Conservation (phyloP, 2,888 invertebrate genomes). For the Sceliomorpha sp. region DNA sequence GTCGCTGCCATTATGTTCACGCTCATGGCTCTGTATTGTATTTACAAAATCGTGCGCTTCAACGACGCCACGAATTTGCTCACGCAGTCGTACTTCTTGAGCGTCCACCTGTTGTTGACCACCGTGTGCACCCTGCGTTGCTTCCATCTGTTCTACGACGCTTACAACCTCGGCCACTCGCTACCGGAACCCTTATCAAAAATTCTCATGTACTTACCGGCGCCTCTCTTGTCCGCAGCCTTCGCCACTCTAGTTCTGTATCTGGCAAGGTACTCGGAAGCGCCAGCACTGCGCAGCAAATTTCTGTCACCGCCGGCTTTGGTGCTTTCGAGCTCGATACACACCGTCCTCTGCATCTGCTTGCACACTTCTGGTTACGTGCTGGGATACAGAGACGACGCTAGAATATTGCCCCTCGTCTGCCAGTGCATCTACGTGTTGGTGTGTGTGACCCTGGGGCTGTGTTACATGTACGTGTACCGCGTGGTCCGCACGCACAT, state of each 20-base stretch:
- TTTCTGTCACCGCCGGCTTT: constrained; percentile 90
- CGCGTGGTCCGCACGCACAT: constrained; percentile 90
- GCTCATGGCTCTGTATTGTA: constrained; percentile 90
- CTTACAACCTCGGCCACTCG: constrained; percentile 92
- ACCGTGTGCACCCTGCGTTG: constrained; percentile 90
- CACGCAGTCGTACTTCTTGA: constrained; percentile 92
- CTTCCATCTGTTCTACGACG: constrained; percentile 94
- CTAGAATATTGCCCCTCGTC: constrained; percentile 86
- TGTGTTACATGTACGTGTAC: constrained; percentile 92
- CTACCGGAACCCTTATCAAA: constrained; percentile 89
- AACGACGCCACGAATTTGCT: constrained; percentile 93
- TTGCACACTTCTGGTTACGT: constrained; percentile 85
- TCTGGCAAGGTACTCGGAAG: constrained; percentile 90
- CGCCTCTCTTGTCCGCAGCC: constrained; percentile 93
- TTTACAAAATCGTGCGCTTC: constrained; percentile 92
- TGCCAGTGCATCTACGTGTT: constrained; percentile 93
- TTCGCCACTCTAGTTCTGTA: constrained; percentile 94
- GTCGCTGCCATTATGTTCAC: constrained; percentile 92
- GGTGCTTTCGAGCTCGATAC: constrained; percentile 88
- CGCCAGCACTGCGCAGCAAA: constrained; percentile 85
- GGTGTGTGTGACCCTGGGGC: constrained; percentile 90
- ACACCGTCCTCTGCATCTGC: constrained; percentile 90
- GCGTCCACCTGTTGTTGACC: constrained; percentile 90
- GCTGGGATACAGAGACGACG: constrained; percentile 74
- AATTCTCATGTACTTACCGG: constrained; percentile 90